phyloP scores from a whole-genome alignment of 2,888 invertebrate genomes.

The Heteropelma amictum region DNA sequence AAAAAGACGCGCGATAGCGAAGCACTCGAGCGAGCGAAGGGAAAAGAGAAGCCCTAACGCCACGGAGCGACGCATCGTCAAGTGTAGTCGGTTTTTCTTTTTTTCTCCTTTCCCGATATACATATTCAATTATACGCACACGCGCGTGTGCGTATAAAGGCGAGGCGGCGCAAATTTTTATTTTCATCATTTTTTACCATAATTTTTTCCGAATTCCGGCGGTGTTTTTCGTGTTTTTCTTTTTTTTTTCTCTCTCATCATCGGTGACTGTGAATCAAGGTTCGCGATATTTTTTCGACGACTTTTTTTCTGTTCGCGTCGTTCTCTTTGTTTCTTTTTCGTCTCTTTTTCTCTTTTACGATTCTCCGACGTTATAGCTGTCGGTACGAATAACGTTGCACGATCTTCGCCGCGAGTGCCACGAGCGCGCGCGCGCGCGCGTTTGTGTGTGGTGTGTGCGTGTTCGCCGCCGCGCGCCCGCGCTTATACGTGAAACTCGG shows the following conservation, averaged over 20 bases:
- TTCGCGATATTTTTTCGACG: background rate
- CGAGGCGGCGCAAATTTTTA: slow-evolving; percentile 16
- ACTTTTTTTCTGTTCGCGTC: background rate
- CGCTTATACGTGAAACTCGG: slow-evolving; percentile 32
- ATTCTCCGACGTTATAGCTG: background rate
- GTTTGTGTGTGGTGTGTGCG: background rate
- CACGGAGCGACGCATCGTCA: slow-evolving; percentile 53
- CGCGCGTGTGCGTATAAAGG: slow-evolving; percentile 18
- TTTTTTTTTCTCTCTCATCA: no score
- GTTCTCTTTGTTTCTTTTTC: background rate
- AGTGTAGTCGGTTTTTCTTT: slow-evolving; percentile 33
- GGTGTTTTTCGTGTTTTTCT: slow-evolving; percentile 3
- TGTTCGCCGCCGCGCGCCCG: slow-evolving; percentile 56
- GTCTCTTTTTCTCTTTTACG: background rate
- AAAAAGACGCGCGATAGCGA: slow-evolving; percentile 54
- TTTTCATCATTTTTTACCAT: slow-evolving; percentile 12
- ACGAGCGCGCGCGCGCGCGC: slow-evolving; percentile 29
- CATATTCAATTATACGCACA: background rate
- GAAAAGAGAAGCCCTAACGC: slow-evolving; percentile 54
- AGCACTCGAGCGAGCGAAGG: slow-evolving; percentile 32
- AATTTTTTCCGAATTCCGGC: background rate
- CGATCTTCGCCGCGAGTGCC: slow-evolving; percentile 28
- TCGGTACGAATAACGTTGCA: background rate
- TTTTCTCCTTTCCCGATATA: slow-evolving; percentile 6
- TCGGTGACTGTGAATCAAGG: background rate